These are phyloP conservation scores for Rhabdophis nuchalis DNA, from an alignment of 2,797 vertebrate species.

Conservation along the genomic window DNA sequence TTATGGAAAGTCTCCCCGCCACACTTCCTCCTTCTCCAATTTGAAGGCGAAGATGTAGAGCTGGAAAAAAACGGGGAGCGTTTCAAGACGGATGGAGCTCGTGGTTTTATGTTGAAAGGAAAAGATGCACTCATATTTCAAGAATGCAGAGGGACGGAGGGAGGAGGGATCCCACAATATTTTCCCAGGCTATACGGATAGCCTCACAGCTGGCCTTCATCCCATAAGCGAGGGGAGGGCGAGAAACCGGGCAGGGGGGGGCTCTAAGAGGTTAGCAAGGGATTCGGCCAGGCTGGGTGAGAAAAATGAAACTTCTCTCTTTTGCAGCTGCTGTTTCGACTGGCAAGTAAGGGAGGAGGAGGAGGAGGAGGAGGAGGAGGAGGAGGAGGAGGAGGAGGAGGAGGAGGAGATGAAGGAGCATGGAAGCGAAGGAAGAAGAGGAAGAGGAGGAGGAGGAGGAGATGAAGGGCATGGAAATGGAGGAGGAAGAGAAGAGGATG, in stretches of 20 bases:
- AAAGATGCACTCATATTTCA: slow-evolving; percentile 66
- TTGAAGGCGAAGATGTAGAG: background rate
- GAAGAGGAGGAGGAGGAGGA: no score
- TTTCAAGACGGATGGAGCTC: background rate
- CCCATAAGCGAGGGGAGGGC: slow-evolving; percentile 42
- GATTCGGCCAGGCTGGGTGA: slow-evolving; percentile 44
- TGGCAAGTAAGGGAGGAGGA: background rate
- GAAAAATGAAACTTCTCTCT: slow-evolving; percentile 59
- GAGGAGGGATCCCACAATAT: slow-evolving; percentile 56
- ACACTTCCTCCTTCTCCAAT: background rate
- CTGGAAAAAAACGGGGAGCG: background rate
- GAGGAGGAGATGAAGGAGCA: no score
- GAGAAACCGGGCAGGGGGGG: slow-evolving; percentile 30
- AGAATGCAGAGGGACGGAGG: slow-evolving; percentile 49
- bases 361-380: background rate
- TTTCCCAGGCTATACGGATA: slow-evolving; percentile 82
- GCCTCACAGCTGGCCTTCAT: slow-evolving; percentile 78
- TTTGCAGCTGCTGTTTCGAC: slow-evolving; percentile 68
- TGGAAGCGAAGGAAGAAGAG: no score
- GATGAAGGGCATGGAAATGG: no score
- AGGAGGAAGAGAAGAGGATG: no score
- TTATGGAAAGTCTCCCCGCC: background rate
- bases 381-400: no score
- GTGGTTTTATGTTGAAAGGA: no score
- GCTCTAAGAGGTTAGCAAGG: slow-evolving; percentile 44